phyloP scores from a whole-genome alignment of 2,113 vertebrate species.

The Uria lomvia region DNA sequence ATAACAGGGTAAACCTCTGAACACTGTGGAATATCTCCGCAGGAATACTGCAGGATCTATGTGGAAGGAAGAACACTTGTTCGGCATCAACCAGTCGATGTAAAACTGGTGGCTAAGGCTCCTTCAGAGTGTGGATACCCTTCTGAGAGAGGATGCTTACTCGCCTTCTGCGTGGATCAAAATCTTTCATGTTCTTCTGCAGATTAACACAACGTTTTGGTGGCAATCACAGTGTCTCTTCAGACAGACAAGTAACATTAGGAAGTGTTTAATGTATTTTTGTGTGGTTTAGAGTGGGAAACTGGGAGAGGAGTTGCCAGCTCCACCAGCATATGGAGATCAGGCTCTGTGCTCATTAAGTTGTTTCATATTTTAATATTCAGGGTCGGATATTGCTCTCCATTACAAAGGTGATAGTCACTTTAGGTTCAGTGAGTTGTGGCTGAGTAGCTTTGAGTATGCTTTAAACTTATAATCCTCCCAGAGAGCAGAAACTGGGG shows the following conservation, averaged over 20 bases:
- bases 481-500: neutral
- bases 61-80: neutral
- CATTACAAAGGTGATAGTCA: neutral
- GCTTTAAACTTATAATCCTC: neutral
- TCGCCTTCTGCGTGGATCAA: neutral
- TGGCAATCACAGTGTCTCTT: neutral
- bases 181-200: neutral
- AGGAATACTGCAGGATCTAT: neutral
- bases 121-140: neutral
- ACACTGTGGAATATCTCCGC: neutral
- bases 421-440: neutral
- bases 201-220: neutral
- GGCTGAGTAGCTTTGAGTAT: neutral
- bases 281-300: neutral
- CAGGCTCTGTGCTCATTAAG: neutral
- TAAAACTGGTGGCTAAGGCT: neutral
- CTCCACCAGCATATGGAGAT: neutral
- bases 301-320: neutral
- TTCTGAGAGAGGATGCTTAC: neutral
- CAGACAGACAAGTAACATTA: neutral
- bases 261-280: neutral
- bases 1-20: conserved; percentile 2
- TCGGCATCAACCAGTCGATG: neutral
- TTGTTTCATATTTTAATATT: neutral
- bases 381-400: neutral